These are phyloP conservation scores for Hylomyscus alleni DNA, from an alignment of 2,797 vertebrate species.

Conservation along the genomic window DNA sequence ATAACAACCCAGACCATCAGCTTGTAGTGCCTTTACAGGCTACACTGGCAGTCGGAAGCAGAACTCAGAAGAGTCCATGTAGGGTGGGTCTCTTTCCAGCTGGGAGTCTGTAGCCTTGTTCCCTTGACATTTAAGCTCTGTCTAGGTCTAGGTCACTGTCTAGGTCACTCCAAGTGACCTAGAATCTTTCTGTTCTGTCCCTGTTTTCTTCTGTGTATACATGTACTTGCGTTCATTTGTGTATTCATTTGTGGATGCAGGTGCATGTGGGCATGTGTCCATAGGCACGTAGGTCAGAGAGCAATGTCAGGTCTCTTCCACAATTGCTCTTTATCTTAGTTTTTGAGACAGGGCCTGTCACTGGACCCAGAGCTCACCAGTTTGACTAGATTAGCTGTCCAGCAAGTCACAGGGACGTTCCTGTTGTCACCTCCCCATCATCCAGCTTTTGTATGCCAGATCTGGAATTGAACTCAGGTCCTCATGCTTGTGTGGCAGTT, in stretches of 20 bases:
- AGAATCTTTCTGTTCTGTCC: neutral
- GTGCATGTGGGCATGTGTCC: neutral
- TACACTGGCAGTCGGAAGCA: too few species aligned
- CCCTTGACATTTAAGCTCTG: accelerated
- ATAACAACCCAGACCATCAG: neutral
- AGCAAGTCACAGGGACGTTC: neutral
- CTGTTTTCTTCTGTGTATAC: neutral
- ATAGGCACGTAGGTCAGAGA: neutral
- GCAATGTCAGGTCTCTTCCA: neutral
- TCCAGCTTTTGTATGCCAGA: neutral
- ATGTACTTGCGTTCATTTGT: neutral
- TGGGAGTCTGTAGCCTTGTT: neutral
- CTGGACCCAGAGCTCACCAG: neutral
- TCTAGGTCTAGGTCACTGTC: too few species aligned
- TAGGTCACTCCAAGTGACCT: neutral
- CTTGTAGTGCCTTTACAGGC: too few species aligned
- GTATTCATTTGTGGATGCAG: neutral
- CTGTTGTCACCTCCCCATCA: neutral
- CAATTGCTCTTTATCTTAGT: neutral
- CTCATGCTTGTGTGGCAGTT: neutral
- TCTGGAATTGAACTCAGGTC: neutral
- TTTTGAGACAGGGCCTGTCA: neutral
- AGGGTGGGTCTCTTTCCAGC: neutral
- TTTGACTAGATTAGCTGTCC: neutral
- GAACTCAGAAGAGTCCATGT: neutral